Percentiles rank a stretch among this genome's conserved stretches.
Conservation (phyloP, 2,113 vertebrate genomes). For the Atrichornis clamosus region DNA sequence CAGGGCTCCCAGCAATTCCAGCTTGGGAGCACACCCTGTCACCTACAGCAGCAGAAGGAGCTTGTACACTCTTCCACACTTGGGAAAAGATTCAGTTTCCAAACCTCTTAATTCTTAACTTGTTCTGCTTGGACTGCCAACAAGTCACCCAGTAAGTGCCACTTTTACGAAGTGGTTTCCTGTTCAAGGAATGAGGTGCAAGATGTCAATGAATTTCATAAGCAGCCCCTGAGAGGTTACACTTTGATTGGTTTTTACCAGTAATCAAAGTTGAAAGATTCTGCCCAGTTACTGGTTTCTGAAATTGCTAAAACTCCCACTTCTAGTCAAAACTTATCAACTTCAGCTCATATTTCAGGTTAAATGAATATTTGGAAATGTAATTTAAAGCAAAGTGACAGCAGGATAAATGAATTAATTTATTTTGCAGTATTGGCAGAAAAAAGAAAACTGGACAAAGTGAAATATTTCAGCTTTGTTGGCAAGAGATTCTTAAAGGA, state of each 20-base stretch:
- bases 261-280: background rate
- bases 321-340: background rate
- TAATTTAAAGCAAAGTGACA: background rate
- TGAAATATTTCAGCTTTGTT: constrained; percentile 15
- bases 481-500: background rate
- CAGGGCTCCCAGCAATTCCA: background rate
- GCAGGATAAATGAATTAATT: background rate
- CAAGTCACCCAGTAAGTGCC: background rate
- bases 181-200: background rate
- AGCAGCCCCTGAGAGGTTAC: background rate
- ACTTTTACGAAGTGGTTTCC: background rate
- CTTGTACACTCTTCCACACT: background rate
- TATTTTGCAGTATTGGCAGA: background rate
- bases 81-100: background rate
- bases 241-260: background rate
- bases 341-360: background rate
- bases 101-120: background rate
- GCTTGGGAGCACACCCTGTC: background rate
- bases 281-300: background rate
- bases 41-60: background rate
- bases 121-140: background rate
- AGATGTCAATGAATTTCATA: background rate
- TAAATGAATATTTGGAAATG: background rate
- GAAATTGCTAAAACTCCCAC: background rate
- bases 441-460: background rate